Evolutionary conservation across 2,888 invertebrate species (phyloP).

Genomic region (Aleiodes testaceus): DNA sequence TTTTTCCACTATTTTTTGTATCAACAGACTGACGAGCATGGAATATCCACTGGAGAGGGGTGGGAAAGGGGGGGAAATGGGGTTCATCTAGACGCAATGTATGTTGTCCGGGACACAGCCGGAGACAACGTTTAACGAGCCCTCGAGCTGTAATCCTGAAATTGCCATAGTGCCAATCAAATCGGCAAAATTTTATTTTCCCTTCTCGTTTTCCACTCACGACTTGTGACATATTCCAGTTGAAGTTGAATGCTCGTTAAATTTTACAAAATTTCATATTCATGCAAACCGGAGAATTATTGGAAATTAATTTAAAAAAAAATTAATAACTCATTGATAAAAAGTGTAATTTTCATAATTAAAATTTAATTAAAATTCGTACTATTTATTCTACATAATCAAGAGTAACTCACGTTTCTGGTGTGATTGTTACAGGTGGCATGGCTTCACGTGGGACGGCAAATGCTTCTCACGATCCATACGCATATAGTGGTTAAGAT

Average conservation of each 20-base stretch:
- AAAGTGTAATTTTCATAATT: too few relatives aligned
- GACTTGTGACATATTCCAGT: not conserved
- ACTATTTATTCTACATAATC: not conserved
- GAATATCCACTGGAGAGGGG: too few relatives aligned
- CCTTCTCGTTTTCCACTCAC: not conserved
- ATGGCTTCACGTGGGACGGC: conserved; percentile 95
- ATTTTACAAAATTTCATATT: not conserved
- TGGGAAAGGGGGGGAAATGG: too few relatives aligned
- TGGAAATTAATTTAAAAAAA: too few relatives aligned
- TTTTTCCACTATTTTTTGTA: too few relatives aligned
- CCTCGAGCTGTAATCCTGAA: not conserved
- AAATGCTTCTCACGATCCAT: conserved; percentile 95
- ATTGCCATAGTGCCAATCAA: not conserved
- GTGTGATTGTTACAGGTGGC: conserved; percentile 80
- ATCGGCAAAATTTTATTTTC: not conserved
- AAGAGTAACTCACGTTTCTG: conserved; percentile 1
- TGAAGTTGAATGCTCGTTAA: too few relatives aligned
- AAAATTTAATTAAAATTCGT: not conserved
- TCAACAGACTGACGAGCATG: too few relatives aligned
- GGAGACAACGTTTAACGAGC: conserved; percentile 1
- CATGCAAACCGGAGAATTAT: too few relatives aligned
- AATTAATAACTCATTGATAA: too few relatives aligned
- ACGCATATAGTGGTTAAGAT: conserved; percentile 92
- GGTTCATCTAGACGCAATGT: not conserved
- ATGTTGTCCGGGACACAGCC: not conserved